Evolutionary conservation across 2,888 invertebrate species (phyloP).

Genomic region (Phania funesta): DNA sequence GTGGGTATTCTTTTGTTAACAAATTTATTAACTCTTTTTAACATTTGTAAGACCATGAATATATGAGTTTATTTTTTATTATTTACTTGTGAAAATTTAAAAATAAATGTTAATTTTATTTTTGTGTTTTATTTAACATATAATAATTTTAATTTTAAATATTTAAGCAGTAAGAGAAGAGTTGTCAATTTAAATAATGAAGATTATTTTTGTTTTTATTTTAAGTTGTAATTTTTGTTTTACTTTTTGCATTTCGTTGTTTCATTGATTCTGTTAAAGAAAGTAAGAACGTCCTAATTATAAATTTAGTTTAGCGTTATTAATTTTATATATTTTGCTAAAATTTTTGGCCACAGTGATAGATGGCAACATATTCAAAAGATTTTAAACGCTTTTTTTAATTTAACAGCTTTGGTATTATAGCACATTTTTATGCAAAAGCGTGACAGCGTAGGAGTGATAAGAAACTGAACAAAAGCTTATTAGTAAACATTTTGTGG

Average conservation of each 20-base stretch:
- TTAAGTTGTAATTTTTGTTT: neutral
- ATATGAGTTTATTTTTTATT: conserved; percentile 20
- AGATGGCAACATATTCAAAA: too few species aligned
- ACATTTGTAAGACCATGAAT: neutral
- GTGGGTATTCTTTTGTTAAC: neutral
- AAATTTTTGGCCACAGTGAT: too few species aligned
- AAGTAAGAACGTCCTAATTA: conserved; percentile 1
- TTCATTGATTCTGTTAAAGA: neutral
- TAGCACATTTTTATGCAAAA: too few species aligned
- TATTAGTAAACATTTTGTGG: too few species aligned
- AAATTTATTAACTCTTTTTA: conserved; percentile 13
- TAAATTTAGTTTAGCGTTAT: neutral
- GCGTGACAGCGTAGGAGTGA: too few species aligned
- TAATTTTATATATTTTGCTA: too few species aligned
- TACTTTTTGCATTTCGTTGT: neutral
- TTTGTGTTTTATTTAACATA: conserved; percentile 1
- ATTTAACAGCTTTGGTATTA: too few species aligned
- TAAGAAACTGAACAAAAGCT: too few species aligned
- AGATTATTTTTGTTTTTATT: neutral
- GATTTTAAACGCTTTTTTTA: too few species aligned
- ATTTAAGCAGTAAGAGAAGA: neutral
- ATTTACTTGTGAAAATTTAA: conserved; percentile 59
- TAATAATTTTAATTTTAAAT: neutral
- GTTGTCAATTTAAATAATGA: conserved; percentile 1
- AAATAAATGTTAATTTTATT: conserved; percentile 42